Base-by-base conservation (phyloP, 2,797 vertebrate species). In the Peromyscus attwateri region DNA sequence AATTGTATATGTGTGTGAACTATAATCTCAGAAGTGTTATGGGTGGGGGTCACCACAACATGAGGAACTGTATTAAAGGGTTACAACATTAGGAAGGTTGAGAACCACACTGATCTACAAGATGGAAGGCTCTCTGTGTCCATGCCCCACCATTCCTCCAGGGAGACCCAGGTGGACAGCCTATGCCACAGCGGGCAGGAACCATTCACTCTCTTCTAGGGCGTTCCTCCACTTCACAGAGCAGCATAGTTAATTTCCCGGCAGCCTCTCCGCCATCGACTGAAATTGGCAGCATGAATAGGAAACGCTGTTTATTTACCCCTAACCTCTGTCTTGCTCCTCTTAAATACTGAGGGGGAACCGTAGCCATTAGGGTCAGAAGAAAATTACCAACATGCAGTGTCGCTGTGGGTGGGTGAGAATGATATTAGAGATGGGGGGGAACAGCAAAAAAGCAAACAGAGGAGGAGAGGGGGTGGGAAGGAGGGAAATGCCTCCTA, bases 251-350 rank as follows among this genome's bases (percentile, higher is more conserved):
- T 99, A 97, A 99, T 99, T 99, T 99, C 98, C 98, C 98, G 98
- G 98, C 98, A 96, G 97, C 98, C 97, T 98, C 96, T 98, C 94
- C 83, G 96, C 97, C 95, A 95, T 98, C 98, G 98, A 98, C 98
- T 97, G 98, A 98, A 99, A 98, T 98, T 99, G 98, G 98, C 98
- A 90, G 90, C 34, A 92, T 98, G 96, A 98, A 98, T 98, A 98
- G 95, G 96, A 98, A 98, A 85, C 60, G 91, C 98, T 98, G 98
- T 98, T 99, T 99, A 98, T 99, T 99, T 99, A 98, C 98, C 98
- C 97, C 98, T 98, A 98, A 94, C 98, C 96, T 98, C 98, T 98
- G 97, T 98, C 98, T 97, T 96, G 96, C 92, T 97, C 89, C 0
- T 23, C 97, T 97, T 94, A 89, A 98, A 97, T 97, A 97, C 87